These are phyloP conservation scores for Gambusia yucatana DNA, from an alignment of 2,797 vertebrate species.

Conservation along the genomic window DNA sequence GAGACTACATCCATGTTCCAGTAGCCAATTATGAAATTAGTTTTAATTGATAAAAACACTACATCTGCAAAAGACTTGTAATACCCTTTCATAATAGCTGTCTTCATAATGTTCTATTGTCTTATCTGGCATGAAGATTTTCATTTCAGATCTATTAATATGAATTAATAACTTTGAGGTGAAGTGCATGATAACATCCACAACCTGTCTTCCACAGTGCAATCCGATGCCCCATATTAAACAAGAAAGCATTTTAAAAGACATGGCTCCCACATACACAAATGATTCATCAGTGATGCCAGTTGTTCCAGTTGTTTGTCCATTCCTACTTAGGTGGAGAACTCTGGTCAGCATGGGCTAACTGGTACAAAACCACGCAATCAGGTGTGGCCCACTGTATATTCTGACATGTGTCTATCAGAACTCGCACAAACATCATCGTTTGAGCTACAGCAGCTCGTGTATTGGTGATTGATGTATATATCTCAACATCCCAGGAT, in stretches of 20 bases:
- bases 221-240: background rate
- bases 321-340: background rate
- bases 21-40: background rate
- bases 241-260: background rate
- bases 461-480: background rate
- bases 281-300: background rate
- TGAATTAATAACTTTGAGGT: background rate
- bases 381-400: background rate
- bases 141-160: background rate
- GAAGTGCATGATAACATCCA: background rate
- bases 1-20: background rate
- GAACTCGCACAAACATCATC: background rate
- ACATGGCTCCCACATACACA: too few species aligned
- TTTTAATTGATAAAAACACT: background rate
- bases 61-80: background rate
- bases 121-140: background rate
- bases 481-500: background rate
- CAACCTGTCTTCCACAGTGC: background rate
- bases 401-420: background rate
- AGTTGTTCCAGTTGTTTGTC: background rate
- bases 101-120: background rate
- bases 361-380: background rate
- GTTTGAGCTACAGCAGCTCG: background rate
- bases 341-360: background rate
- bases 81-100: background rate